Base-by-base conservation (phyloP, 2,113 vertebrate genomes). In the Leptocoma aspasia region DNA sequence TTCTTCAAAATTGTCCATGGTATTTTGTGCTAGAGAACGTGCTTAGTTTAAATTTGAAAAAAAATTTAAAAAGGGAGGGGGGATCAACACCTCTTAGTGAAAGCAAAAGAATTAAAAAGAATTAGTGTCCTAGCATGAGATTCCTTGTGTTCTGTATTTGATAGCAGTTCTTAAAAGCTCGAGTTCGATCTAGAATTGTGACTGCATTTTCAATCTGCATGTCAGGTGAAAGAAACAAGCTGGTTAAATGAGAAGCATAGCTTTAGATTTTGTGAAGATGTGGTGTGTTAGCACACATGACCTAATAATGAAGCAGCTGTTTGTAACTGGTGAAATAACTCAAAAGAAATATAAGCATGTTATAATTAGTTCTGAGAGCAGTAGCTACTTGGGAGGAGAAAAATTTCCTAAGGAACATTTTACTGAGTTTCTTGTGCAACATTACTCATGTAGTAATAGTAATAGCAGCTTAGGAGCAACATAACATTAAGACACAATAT, bases 41-140 rank as follows among this genome's bases (percentile, higher is more conserved):
- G 23, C 13, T 66, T 59, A 33, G 18, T 49, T 85, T 80, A 72
- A 79, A 44, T 72, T 27, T 37, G 22, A 14, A 26, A 3, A 1
- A 7, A 41, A 4, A 26, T n/a, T n/a, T n/a, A 12, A 6, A 18
- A 2, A 3, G 0, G 6, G 3, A 14, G 1, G 6, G 2, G 13
- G 13, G 10, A 15, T 49, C 15, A 64, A 2, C 3, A 13, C 7
- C 37, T 44, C 6, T 56, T 69, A 21, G 5, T 78, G 35, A 56
- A 83, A 66, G 50, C 39, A 69, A 41, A 86, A 63, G 3, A 42
- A 44, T 90, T 80, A 13, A 69, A 41, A 86, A 63, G 3, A 42
- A 44, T 90, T 80, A 13, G 4, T 8, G 18, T 37, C 18, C 22
- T 52, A 33, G 35, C 27, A 1, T 52, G 72, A 47, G n/a, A 28